Conservation (phyloP, 2,888 invertebrate genomes). For the Campaea margaritaria region DNA sequence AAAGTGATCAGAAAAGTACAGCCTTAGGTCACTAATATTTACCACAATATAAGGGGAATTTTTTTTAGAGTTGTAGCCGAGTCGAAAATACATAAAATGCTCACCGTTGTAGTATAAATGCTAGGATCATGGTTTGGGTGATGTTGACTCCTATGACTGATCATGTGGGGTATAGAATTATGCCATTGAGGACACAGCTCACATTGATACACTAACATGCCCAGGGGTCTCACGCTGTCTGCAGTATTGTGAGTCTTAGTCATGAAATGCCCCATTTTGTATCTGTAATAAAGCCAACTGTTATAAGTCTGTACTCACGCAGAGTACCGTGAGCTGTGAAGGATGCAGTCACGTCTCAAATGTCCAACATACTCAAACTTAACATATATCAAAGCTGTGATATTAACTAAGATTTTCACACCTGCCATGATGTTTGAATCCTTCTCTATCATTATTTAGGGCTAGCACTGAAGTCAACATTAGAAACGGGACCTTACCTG, state of each 20-base stretch:
- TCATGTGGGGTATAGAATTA: constrained; percentile 58
- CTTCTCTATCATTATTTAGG: no score
- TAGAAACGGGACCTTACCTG: constrained; percentile 56
- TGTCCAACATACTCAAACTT: no score
- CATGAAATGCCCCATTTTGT: constrained; percentile 75
- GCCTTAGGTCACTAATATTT: no score
- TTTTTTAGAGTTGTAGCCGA: no score
- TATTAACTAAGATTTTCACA: no score
- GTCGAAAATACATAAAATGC: constrained; percentile 15
- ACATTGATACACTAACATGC: constrained; percentile 73
- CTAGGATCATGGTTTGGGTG: constrained; percentile 62
- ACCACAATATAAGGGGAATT: no score
- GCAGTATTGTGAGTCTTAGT: constrained; percentile 61
- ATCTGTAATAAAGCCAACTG: constrained; percentile 55
- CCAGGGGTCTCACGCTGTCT: constrained; percentile 47
- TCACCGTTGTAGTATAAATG: constrained; percentile 53
- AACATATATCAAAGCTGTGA: no score
- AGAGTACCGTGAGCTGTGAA: no score
- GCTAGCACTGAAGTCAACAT: background rate
- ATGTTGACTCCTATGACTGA: constrained; percentile 66
- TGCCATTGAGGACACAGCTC: constrained; percentile 74
- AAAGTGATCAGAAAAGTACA: no score
- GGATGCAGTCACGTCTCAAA: no score
- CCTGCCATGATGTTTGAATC: background rate
- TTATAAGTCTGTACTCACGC: no score